Percentiles rank a stretch among this genome's conserved stretches.
Evolutionary conservation across 2,888 invertebrate genomes (phyloP).

Genomic region (Adelognathus sp.): DNA sequence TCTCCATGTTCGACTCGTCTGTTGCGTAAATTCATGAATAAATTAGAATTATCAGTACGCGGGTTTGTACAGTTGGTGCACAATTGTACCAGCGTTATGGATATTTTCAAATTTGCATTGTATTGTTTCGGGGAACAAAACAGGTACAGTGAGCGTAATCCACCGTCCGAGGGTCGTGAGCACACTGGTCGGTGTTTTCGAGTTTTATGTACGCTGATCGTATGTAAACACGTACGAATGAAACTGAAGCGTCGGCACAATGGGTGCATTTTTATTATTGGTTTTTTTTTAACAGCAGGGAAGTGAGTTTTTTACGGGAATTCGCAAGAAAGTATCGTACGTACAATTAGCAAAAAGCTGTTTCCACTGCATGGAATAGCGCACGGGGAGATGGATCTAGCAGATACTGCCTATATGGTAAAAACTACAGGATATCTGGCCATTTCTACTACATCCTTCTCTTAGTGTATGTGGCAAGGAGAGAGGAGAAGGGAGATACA

Average conservation of each 20-base stretch:
- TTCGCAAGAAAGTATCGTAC: no score
- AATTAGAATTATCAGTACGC: not conserved
- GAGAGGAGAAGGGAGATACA: slow-evolving; percentile 7
- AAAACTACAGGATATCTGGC: no score
- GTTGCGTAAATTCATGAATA: slow-evolving; percentile 20
- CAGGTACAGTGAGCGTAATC: slow-evolving; percentile 1
- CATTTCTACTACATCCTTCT: no score
- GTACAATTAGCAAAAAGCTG: no score
- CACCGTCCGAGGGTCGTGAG: not conserved
- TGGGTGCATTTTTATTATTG: no score
- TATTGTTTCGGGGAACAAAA: not conserved
- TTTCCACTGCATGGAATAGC: no score
- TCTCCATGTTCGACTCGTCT: not conserved
- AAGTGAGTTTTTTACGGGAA: no score
- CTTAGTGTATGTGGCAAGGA: not conserved
- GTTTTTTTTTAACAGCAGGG: no score
- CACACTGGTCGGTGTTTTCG: not conserved
- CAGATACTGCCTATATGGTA: no score
- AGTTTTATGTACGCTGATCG: not conserved
- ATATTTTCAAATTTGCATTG: slow-evolving; percentile 25
- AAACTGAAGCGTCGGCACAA: no score
- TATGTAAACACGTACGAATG: no score
- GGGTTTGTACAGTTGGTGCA: not conserved
- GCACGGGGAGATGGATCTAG: no score
- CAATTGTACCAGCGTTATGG: not conserved